Evolutionary conservation across 1,140 invertebrate species (phyloP), one percentile per base, ranked within the genome.

Genomic region (Helicoverpa armigera): DNA sequence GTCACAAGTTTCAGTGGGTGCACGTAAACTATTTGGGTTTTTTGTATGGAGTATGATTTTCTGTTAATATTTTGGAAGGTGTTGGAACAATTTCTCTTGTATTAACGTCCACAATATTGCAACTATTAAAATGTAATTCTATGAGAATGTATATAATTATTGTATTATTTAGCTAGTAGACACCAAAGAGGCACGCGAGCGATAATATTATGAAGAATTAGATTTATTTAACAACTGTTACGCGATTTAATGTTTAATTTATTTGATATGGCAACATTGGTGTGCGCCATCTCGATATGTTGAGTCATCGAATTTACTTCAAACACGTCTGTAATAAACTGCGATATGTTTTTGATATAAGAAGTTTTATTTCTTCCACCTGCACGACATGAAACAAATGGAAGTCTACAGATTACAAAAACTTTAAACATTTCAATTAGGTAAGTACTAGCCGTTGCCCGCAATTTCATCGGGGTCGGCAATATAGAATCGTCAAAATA

Each of bases 101-200:
- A 65, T 77, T 63, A 61, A 63, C 51, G 7, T 48, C 43, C 56
- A 48, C 43, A 65, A 77, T 63, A 69, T 73, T 80, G 67, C 54
- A 72, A 80, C 67, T 80, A 73, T 73, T 61, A 73, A 80, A 80
- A 73, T 72, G 53, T 79, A 81, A 77, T 79, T 72, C 43, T 54
- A 67, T 58, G 69, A 75, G 70, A 79, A 81, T 86, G 82, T 87
- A 87, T 78, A 84, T 86, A 83, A 83, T 73, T 79, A 84, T 73
- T 65, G 67, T 80, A 80, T 73, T 80, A 58, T 70, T 90, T 94
- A 94, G 93, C 93, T 94, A 94, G 93, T 94, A 94, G 90, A 94
- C 86, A 93, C 93, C 93, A 94, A 94, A 94, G 93, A 94, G 92
- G 92, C 90, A 89, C 89, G 85, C 83, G 88, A 86, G 80, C 83